A percentile compares a stretch with the other conserved stretches of the same genome.
These are phyloP conservation scores for Phalacrocorax brasilianus DNA, from an alignment of 2,113 vertebrate genomes.

Conservation along the genomic window DNA sequence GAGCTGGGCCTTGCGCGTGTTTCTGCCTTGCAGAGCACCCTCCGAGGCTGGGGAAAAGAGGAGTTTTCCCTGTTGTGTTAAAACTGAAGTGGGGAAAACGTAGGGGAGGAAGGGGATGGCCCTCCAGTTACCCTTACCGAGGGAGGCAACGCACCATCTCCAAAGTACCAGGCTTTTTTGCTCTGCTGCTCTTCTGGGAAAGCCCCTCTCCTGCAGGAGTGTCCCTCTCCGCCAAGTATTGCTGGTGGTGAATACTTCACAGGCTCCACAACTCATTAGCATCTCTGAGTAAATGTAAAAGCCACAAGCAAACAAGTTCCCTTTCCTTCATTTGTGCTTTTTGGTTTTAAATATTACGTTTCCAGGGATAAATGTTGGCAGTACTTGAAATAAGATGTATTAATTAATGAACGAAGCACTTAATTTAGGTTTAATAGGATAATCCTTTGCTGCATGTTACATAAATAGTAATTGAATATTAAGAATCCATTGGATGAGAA, in stretches of 20 bases:
- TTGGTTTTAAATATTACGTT: slow-evolving; percentile 46
- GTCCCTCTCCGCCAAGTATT: too few relatives aligned
- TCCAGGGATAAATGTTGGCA: slow-evolving; percentile 64
- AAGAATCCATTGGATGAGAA: slow-evolving; percentile 37
- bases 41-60: not conserved
- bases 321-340: not conserved
- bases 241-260: not conserved
- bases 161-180: not conserved
- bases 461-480: slow-evolving; percentile 73
- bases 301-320: not conserved
- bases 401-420: slow-evolving; percentile 68
- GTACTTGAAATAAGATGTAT: slow-evolving; percentile 66
- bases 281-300: not conserved
- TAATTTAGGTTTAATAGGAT: slow-evolving; percentile 69
- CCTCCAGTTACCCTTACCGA: not conserved
- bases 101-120: not conserved
- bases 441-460: slow-evolving; percentile 61
- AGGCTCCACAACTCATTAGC: not conserved
- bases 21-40: fast-evolving
- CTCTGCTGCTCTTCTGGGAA: not conserved
- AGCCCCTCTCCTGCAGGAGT: not conserved
- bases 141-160: not conserved
- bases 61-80: not conserved
- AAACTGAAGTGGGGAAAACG: not conserved
- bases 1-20: fast-evolving